Base-by-base conservation (phyloP, 1,140 invertebrate genomes). In the Cylas formicarius region DNA sequence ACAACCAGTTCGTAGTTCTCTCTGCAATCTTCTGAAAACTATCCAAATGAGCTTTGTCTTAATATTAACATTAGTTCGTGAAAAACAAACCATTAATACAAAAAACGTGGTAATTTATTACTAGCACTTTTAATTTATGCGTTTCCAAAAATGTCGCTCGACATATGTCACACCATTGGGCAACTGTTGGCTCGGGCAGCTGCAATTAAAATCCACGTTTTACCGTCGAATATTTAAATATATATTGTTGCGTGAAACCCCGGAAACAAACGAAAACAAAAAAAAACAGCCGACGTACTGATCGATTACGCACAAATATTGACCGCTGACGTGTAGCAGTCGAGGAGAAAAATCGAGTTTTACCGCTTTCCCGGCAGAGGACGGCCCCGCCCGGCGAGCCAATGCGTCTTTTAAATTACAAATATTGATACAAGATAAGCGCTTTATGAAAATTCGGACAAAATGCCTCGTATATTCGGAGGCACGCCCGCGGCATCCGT, bases 361-460 rank as follows among this genome's bases (percentile, higher is more conserved):
- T 29, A 48, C 31, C 11, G n/a, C 26, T 11, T 27, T 4, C 18
- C 14, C 20, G 37, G 20, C 44, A n/a, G 32, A 41, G 39, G 46
- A 36, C 43, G 37, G 13, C 18, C 27, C 50, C 47, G 37, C 50
- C 28, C 32, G 22, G 31, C 22, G 23, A 40, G 44, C 56, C 55
- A 50, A 61, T 59, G 55, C 53, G 56, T 61, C 53, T 62, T 58
- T 46, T 57, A 57, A 60, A 61, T 55, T 58, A 61, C 61, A 63
- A 63, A 63, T 63, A 63, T 63, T 63, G 61, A 61, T 63, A 63
- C 54, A 58, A 57, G 59, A 60, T 63, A 63, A 63, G 59, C 53
- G 56, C 53, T 57, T 61, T 61, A 61, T 61, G 52, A 58, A 62
- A 61, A 59, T 57, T 61, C 52, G 56, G 57, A 57, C 56, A 58